Evolutionary conservation across 2,888 invertebrate genomes (phyloP).

Genomic region (Escarpia spicata): DNA sequence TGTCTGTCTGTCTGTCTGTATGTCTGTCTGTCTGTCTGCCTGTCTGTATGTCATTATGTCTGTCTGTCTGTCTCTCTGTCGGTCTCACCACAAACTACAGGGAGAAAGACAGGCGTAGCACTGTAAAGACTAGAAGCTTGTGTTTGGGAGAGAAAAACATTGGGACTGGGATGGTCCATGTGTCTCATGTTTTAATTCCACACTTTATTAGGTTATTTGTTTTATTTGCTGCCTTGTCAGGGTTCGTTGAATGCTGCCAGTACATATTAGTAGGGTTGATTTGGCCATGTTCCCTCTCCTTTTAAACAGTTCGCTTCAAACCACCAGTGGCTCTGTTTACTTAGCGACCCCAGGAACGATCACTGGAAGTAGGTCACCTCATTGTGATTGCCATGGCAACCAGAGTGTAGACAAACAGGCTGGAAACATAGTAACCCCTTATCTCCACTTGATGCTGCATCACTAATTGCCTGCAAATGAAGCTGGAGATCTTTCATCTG

Average conservation of each 20-base stretch:
- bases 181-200: too few relatives aligned
- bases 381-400: neutral
- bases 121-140: too few relatives aligned
- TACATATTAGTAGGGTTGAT: neutral
- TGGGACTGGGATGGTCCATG: too few relatives aligned
- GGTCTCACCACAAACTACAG: too few relatives aligned
- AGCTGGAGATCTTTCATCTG: neutral
- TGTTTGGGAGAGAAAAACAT: too few relatives aligned
- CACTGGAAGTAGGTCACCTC: neutral
- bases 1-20: too few relatives aligned
- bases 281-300: neutral
- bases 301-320: neutral
- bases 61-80: too few relatives aligned
- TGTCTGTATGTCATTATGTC: too few relatives aligned
- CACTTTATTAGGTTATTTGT: neutral
- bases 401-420: neutral
- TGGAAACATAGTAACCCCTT: neutral
- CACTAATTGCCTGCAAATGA: constrained; percentile 16
- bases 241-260: too few relatives aligned
- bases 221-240: neutral
- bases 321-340: neutral
- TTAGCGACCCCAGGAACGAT: neutral
- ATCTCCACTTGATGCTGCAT: neutral
- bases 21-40: too few relatives aligned
- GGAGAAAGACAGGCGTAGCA: too few relatives aligned